Base-by-base conservation (phyloP, 2,113 vertebrate genomes). In the Corynorhinus townsendii region DNA sequence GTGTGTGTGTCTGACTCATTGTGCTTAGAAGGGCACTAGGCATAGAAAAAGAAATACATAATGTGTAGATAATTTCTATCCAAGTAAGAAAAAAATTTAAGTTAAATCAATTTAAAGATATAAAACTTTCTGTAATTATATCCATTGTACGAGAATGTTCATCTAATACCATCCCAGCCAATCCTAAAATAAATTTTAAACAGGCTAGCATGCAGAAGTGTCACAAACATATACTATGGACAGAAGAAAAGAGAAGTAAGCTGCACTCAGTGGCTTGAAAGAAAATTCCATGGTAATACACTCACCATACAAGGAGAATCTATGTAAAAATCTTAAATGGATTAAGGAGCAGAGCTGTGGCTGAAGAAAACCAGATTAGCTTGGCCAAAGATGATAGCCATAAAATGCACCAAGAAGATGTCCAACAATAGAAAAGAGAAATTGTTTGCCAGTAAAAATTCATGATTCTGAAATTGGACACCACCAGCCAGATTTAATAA, bases 311-410 rank as follows among this genome's bases (percentile, higher is more conserved):
- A 93, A 93, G 64, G 84, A 95, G 86, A 96, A 96, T 69, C 19
- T 38, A 7, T 89, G 91, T 56, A 95, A 95, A 96, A 96, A 77
- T 80, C 89, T 66, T 97, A 95, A 97, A 56, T 35, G 83, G 94
- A 96, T 96, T 97, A 97, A 89, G 43, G 1, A 93, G 83, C 94
- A 93, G 95, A 97, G 95, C 94, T 95, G 95, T 89, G 86, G 95
- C 95, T 80, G 95, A 95, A 73, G 86, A 93, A 96, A 97, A 95
- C 73, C 96, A 96, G 88, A 96, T 97, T 95, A 96, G 54, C 88
- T 95, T 80, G 87, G 91, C 94, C 83, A 94, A 92, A 91, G 93
- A 95, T 77, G 86, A 96, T 64, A 96, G 80, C 91, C 76, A 12
- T 95, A 91, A 96, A 96, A 96, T 89, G 77, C 79, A 95, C 86